Conservation (phyloP, 2,888 invertebrate genomes). For the Metopia argyrocephala region DNA sequence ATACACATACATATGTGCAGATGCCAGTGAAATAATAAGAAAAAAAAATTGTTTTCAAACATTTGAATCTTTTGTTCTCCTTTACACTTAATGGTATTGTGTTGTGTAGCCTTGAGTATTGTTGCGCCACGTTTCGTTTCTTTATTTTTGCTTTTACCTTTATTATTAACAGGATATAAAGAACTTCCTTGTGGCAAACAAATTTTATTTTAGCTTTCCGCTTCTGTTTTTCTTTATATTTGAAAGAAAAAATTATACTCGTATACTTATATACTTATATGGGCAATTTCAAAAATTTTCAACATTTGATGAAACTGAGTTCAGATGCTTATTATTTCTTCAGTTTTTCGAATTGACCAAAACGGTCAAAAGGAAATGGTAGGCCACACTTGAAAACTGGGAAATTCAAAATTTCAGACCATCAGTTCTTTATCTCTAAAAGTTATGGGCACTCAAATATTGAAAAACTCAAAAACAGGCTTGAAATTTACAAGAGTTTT, state of each 20-base stretch:
- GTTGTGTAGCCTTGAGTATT: slow-evolving; percentile 49
- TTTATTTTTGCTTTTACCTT: slow-evolving; percentile 24
- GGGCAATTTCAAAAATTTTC: too few species aligned
- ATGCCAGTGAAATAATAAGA: not conserved
- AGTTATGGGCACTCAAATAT: too few species aligned
- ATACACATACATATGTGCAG: not conserved
- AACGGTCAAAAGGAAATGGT: too few species aligned
- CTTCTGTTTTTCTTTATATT: not conserved
- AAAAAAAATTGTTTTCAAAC: slow-evolving; percentile 45
- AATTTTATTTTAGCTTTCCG: slow-evolving; percentile 57
- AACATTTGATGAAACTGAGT: too few species aligned
- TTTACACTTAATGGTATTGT: slow-evolving; percentile 14
- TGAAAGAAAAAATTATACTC: slow-evolving; percentile 6
- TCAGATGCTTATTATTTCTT: too few species aligned
- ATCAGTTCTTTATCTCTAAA: too few species aligned
- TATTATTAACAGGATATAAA: slow-evolving; percentile 49
- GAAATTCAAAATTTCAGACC: too few species aligned
- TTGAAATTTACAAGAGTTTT: too few species aligned
- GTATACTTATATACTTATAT: too few species aligned
- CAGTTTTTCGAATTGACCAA: too few species aligned
- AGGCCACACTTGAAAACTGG: too few species aligned
- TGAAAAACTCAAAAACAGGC: too few species aligned
- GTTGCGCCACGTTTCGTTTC: slow-evolving; percentile 28
- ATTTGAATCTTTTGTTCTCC: slow-evolving; percentile 39
- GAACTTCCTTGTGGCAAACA: slow-evolving; percentile 55